Base-by-base conservation (phyloP, 2,888 invertebrate genomes). In the Meta bourneti region DNA sequence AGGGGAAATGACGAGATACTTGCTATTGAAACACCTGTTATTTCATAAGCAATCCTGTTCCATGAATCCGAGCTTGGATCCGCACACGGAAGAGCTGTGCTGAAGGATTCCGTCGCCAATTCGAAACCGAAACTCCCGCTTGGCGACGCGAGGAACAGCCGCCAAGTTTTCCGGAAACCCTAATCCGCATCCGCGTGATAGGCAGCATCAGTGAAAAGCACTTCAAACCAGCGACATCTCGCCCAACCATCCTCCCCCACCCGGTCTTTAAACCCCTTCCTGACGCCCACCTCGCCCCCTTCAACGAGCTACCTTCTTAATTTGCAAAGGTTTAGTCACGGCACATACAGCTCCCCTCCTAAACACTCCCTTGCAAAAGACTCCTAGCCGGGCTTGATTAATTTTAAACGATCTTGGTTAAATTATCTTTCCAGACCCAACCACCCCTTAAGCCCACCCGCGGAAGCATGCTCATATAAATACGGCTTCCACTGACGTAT, bases 371-470 rank as follows among this genome's bases (percentile, higher is more conserved):
- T 48, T 16, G 70, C 74, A 61, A 70, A 49, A 49, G 75, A 34
- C 34, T 34, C 34, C 34, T 8, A 52, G 34, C 71, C 16, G 72
- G 85, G 69, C 87, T 83, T 92, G 91, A 92, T 92, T 92, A 92
- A 92, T 92, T 92, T 91, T 84, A 92, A 92, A 89, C 91, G 91
- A 92, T 92, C 84, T 69, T 92, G 91, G 91, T 92, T 92, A 92
- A 92, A 92, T 92, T 92, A 92, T 92, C 88, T 89, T 83, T 78
- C 19, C 77, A 34, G 69, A 16, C 16, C 11, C 16, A 61, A 72
- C 52, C 72, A 80, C 52, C 70, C 81, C n/a, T 52, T 79, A 9
- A 7, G 54, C 34, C 34, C 52, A 4, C 52, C n/a, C 80, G 79
- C 49, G 20, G 13, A 78, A 61, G 74, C 34, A 77, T 13, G 70